A percentile compares a stretch with the other conserved stretches of the same genome.
phyloP scores from a whole-genome alignment of 2,888 invertebrate species.

The Anaspis maculata region DNA sequence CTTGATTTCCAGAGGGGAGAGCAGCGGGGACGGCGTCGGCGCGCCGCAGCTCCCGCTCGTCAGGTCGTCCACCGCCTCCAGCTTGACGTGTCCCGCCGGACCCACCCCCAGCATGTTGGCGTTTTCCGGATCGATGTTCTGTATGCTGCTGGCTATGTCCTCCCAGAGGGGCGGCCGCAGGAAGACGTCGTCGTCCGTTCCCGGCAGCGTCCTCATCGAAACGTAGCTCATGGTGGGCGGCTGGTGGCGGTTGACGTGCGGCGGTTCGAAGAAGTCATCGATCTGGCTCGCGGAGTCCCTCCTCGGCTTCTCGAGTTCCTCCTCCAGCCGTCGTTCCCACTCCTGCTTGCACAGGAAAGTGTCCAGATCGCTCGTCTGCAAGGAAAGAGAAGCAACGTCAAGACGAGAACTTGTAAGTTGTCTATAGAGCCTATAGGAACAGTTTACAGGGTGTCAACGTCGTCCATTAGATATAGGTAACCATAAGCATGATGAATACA shows the following conservation, averaged over 20 bases:
- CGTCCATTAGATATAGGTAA: no score
- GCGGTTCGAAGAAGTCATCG: slow-evolving; percentile 59
- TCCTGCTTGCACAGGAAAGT: slow-evolving; percentile 71
- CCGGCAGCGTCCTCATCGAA: slow-evolving; percentile 46
- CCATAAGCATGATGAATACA: no score
- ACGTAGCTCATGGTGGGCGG: slow-evolving; percentile 47
- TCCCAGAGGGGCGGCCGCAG: slow-evolving; percentile 85
- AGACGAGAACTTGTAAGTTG: no score
- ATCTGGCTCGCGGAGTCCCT: slow-evolving; percentile 53
- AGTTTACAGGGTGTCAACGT: no score
- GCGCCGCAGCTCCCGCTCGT: slow-evolving; percentile 42
- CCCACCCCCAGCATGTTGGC: slow-evolving; percentile 73
- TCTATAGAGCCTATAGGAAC: no score
- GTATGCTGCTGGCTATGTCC: slow-evolving; percentile 83
- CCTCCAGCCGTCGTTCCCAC: slow-evolving; percentile 59
- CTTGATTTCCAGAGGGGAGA: slow-evolving; percentile 74
- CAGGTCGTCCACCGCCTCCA: slow-evolving; percentile 64
- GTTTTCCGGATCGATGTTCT: slow-evolving; percentile 84
- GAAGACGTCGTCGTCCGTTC: slow-evolving; percentile 74
- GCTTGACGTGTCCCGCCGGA: slow-evolving; percentile 62
- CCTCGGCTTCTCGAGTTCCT: slow-evolving; percentile 49
- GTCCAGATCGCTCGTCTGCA: slow-evolving; percentile 72
- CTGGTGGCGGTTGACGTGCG: slow-evolving; percentile 27
- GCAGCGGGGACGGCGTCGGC: slow-evolving; percentile 65
- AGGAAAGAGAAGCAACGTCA: no score